Conservation (phyloP, 2,888 invertebrate genomes). For the Alcis repandata region DNA sequence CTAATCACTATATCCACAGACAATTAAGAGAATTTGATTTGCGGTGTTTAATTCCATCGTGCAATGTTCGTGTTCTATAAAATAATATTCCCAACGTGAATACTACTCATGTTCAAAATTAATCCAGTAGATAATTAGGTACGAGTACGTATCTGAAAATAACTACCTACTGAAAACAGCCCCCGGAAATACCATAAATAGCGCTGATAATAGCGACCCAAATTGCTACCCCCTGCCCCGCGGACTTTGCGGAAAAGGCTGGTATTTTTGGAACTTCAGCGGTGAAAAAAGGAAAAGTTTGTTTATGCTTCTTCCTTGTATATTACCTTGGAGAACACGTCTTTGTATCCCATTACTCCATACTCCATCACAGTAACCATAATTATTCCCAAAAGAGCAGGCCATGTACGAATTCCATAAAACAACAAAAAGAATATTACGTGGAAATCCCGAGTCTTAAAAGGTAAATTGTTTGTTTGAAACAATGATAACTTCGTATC, state of each 20-base stretch:
- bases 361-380: constrained; percentile 25
- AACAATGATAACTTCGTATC: constrained; percentile 47
- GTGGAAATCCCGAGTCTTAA: constrained; percentile 46
- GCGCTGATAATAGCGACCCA: background rate
- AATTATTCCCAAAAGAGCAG: constrained; percentile 30
- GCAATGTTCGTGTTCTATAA: no score
- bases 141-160: no score
- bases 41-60: no score
- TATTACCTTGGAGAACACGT: constrained; percentile 17
- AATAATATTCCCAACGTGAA: no score
- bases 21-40: no score
- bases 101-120: no score
- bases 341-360: constrained; percentile 25
- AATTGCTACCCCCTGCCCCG: constrained; percentile 1
- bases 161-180: background rate
- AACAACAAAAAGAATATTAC: constrained; percentile 46
- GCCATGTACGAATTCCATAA: constrained; percentile 34
- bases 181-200: background rate
- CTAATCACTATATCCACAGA: no score
- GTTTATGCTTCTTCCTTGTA: constrained; percentile 7
- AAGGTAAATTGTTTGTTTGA: constrained; percentile 46
- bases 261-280: constrained; percentile 9
- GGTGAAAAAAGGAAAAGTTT: constrained; percentile 9
- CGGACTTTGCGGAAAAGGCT: constrained; percentile 7
- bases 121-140: no score